Evolutionary conservation across 2,888 invertebrate species (phyloP), one percentile per base, ranked within the genome.

Genomic region (Empis livida): DNA sequence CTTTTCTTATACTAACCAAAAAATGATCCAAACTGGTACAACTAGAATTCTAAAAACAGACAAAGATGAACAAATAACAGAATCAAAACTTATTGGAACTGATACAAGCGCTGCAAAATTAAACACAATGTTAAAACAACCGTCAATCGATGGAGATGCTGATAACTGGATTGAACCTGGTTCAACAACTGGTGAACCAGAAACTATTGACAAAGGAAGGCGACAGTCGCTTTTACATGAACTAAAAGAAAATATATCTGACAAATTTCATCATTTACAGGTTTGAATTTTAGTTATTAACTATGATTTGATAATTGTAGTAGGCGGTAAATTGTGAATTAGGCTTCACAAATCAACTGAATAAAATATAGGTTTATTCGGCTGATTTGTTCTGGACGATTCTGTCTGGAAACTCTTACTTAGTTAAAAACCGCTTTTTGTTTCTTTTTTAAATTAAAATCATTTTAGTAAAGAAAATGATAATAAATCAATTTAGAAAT

Each of bases 81-180:
- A n/a, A 31, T 31, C 13, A 17, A 13, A 41, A 13, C 17, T 43
- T 9, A 46, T 47, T 37, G 48, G 42, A 11, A 45, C 37, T 20
- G 31, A 38, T 10, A 31, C 47, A 17, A 15, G 44, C 46, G 37
- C 31, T 44, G 38, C 23, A 32, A 47, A 48, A 47, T 40, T 53
- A 27, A 48, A 45, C 20, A 51, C 41, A 41, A 17, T 49, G 15
- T 40, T 51, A 30, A 49, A 51, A 42, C 43, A 47, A 9, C 48
- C 48, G 16, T 43, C 46, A 30, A 13, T 45, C 10, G 56, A 58
- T 39, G 54, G 53, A 2, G 53, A 57, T 47, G 50, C 48, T 9
- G 52, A 53, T 0, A 63, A 62, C 32, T 67, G 67, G 66, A 67
- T 68, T 39, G 60, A 61, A 46, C 68, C 68, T 1, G 67, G 64